Conservation (phyloP, 2,113 vertebrate genomes). For the Fregata magnificens region DNA sequence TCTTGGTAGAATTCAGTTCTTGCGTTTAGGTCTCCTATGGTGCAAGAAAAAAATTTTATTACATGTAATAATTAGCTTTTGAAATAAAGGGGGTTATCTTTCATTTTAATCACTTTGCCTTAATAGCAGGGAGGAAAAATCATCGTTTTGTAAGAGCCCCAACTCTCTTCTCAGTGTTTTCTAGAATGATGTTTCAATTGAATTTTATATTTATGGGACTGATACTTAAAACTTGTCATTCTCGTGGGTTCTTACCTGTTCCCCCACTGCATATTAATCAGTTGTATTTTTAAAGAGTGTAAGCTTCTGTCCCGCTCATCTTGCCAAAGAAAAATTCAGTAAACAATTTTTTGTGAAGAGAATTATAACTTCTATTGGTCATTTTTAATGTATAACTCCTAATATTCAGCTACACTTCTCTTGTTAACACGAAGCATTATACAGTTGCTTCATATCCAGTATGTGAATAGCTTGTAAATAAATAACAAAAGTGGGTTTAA, state of each 20-base stretch:
- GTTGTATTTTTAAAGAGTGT: background rate
- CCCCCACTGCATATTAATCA: background rate
- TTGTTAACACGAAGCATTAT: background rate
- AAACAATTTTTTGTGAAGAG: background rate
- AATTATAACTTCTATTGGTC: background rate
- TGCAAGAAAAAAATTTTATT: background rate
- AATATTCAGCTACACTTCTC: background rate
- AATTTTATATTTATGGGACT: background rate
- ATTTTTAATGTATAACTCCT: background rate
- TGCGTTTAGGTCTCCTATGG: background rate
- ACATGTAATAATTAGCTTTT: constrained; percentile 10
- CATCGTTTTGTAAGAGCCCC: background rate
- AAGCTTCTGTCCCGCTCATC: background rate
- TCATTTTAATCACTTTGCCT: constrained; percentile 14
- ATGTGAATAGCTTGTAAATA: background rate
- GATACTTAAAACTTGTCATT: background rate
- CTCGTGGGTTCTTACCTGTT: background rate
- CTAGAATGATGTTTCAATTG: background rate
- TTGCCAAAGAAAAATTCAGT: background rate
- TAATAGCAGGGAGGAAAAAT: background rate
- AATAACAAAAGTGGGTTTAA: background rate
- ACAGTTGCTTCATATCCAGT: background rate
- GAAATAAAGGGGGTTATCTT: background rate
- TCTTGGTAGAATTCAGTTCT: background rate
- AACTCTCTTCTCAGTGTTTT: background rate